A percentile compares a stretch with the other conserved stretches of the same genome.
These are phyloP conservation scores for Scyliorhinus canicula DNA, from an alignment of 2,797 vertebrate species.

Conservation along the genomic window DNA sequence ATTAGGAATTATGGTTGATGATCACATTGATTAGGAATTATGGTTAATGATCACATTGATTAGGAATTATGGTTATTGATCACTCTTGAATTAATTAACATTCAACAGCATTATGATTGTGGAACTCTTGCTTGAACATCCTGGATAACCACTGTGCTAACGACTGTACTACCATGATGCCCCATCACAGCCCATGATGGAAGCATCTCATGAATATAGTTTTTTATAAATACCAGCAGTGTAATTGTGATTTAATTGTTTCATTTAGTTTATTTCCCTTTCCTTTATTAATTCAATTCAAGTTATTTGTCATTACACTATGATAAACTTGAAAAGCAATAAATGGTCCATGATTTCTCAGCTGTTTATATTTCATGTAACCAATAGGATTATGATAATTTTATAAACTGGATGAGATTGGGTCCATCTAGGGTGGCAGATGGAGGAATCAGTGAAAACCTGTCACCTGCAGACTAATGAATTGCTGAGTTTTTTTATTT, in stretches of 20 bases:
- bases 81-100: no score
- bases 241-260: background rate
- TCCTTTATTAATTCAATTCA: background rate
- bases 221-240: background rate
- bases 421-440: background rate
- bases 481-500: background rate
- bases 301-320: background rate
- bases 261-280: background rate
- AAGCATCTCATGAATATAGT: no score
- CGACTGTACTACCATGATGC: no score
- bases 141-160: no score
- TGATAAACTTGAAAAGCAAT: background rate
- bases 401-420: background rate
- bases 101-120: no score
- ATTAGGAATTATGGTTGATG: no score
- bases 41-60: no score
- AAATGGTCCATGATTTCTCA: background rate
- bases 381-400: background rate
- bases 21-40: no score
- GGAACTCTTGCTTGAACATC: no score
- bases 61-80: no score
- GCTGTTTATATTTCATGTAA: background rate
- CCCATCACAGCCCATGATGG: no score
- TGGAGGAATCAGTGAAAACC: background rate
- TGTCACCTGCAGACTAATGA: background rate